These are phyloP conservation scores for Ophion costatus DNA, from an alignment of 2,888 invertebrate species.

Conservation along the genomic window DNA sequence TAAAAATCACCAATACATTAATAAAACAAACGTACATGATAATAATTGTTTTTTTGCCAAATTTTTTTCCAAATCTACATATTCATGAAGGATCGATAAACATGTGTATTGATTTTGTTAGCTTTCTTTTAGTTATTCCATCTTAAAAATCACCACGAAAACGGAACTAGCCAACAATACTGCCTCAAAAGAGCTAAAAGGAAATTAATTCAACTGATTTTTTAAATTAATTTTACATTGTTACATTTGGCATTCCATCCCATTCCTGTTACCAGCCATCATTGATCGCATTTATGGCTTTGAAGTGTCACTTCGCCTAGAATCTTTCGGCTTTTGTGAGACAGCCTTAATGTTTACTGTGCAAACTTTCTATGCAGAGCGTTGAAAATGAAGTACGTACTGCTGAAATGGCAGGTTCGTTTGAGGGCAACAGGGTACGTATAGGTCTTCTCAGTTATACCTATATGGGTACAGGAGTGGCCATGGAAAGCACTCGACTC, in stretches of 20 bases:
- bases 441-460: slow-evolving; percentile 2
- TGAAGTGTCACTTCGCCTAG: background rate
- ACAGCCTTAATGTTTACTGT: background rate
- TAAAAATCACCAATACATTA: too few relatives aligned
- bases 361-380: background rate
- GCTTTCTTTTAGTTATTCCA: too few relatives aligned
- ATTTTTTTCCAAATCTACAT: too few relatives aligned
- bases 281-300: background rate
- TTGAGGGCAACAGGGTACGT: slow-evolving; percentile 21
- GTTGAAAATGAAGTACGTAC: slow-evolving; percentile 26
- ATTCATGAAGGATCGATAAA: too few relatives aligned
- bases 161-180: too few relatives aligned
- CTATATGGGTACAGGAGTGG: slow-evolving; percentile 13
- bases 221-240: too few relatives aligned
- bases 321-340: background rate
- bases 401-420: slow-evolving; percentile 12
- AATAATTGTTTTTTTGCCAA: too few relatives aligned
- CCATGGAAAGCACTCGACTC: slow-evolving; percentile 48
- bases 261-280: background rate
- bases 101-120: too few relatives aligned
- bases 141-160: too few relatives aligned
- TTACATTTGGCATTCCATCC: background rate
- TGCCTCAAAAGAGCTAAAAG: background rate
- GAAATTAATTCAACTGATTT: background rate
- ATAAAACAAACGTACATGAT: too few relatives aligned